phyloP scores from a whole-genome alignment of 2,113 vertebrate species.

The Nyctibius bracteatus region DNA sequence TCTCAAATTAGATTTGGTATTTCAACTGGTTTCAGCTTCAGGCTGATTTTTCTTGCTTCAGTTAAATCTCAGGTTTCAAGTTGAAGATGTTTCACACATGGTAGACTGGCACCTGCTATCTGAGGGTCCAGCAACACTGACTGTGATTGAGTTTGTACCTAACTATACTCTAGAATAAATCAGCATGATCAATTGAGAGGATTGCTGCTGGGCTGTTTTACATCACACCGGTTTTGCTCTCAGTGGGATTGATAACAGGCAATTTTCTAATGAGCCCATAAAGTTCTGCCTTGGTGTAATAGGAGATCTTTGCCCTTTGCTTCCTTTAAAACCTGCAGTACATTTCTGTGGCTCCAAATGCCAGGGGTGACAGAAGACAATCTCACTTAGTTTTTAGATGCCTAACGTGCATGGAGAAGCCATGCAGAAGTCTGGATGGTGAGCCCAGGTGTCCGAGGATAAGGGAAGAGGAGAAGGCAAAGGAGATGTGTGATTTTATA shows the following conservation, averaged over 20 bases:
- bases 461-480: not conserved
- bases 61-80: not conserved
- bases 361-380: not conserved
- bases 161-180: not conserved
- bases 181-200: not conserved
- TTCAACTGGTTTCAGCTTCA: not conserved
- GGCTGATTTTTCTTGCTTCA: constrained; percentile 4
- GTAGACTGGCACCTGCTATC: not conserved
- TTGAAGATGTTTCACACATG: not conserved
- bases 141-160: not conserved
- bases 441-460: not conserved
- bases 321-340: not conserved
- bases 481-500: not conserved
- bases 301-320: not conserved
- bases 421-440: not conserved
- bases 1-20: not conserved
- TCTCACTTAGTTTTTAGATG: not conserved
- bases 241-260: not conserved
- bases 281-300: not conserved
- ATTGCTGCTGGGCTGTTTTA: not conserved
- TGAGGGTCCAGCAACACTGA: not conserved
- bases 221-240: not conserved
- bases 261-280: not conserved
- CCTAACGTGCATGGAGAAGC: not conserved
- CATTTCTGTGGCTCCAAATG: not conserved